Conservation (phyloP, 2,888 invertebrate genomes). For the Ctena decussata region DNA sequence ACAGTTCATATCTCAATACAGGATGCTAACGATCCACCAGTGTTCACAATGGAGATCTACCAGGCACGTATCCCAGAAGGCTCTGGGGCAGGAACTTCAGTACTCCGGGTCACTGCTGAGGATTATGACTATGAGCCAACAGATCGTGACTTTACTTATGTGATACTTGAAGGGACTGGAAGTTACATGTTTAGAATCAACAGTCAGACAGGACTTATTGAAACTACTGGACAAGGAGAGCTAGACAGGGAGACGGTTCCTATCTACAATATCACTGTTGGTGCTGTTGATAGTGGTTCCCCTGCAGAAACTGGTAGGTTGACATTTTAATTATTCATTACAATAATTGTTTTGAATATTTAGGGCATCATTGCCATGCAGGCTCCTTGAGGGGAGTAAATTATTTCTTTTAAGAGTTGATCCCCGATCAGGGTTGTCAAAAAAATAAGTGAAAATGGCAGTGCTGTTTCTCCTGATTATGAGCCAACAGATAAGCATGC, state of each 20-base stretch:
- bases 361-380: no score
- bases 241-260: conserved; percentile 81
- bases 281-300: conserved; percentile 79
- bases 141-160: conserved; percentile 79
- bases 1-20: conserved; percentile 97
- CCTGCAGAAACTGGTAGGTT: conserved; percentile 82
- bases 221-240: conserved; percentile 70
- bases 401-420: no score
- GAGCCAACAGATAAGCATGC: no score
- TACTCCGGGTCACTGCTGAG: conserved; percentile 94
- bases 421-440: no score
- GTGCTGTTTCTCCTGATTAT: no score
- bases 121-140: conserved; percentile 81
- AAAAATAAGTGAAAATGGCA: no score
- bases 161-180: conserved; percentile 76
- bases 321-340: no score
- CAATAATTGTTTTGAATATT: no score
- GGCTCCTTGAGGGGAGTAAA: no score
- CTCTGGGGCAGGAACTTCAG: conserved; percentile 93
- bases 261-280: conserved; percentile 78
- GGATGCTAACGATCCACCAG: conserved; percentile 98
- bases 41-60: conserved; percentile 93
- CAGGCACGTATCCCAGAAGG: conserved; percentile 94
- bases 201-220: conserved; percentile 71
- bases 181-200: conserved; percentile 75